These are phyloP conservation scores for Parasteatoda tepidariorum DNA, from an alignment of 1,140 invertebrate genomes.

Conservation along the genomic window DNA sequence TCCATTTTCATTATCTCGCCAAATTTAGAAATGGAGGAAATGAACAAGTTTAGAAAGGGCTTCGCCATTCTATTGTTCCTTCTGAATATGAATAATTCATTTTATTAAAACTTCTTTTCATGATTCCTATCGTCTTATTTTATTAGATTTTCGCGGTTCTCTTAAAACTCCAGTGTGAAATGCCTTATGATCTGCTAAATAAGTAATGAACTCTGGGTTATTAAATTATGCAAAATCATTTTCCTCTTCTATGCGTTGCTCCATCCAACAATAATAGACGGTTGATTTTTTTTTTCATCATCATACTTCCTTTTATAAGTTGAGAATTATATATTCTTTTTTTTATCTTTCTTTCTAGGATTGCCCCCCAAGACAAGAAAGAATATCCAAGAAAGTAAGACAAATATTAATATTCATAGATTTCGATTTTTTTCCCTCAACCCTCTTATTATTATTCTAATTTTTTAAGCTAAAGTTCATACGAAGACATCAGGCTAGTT, in stretches of 20 bases:
- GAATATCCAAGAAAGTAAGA: constrained; percentile 40
- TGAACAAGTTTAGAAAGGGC: constrained; percentile 32
- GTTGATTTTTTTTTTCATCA: constrained; percentile 3
- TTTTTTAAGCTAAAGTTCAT: neutral
- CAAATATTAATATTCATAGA: constrained; percentile 58
- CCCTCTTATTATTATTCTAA: constrained; percentile 10
- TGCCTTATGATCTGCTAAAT: constrained; percentile 39
- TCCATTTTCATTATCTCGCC: constrained; percentile 45
- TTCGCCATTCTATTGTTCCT: constrained; percentile 32
- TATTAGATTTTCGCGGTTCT: constrained; percentile 43
- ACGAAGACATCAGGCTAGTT: neutral
- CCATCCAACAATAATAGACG: constrained; percentile 30
- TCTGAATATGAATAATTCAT: constrained; percentile 48
- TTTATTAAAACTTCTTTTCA: constrained; percentile 54
- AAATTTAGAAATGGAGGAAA: constrained; percentile 44
- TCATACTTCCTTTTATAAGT: constrained; percentile 13
- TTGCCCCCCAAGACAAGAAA: constrained; percentile 33
- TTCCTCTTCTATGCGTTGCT: constrained; percentile 19
- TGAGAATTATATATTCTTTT: constrained; percentile 16
- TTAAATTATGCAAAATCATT: constrained; percentile 58
- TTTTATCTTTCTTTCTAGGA: constrained; percentile 33
- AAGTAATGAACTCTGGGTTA: constrained; percentile 51
- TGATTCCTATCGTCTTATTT: neutral
- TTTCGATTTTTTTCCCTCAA: constrained; percentile 8
- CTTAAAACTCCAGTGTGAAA: constrained; percentile 3